phyloP scores from a whole-genome alignment of 2,888 invertebrate genomes.

The Oxyteleia sp. region DNA sequence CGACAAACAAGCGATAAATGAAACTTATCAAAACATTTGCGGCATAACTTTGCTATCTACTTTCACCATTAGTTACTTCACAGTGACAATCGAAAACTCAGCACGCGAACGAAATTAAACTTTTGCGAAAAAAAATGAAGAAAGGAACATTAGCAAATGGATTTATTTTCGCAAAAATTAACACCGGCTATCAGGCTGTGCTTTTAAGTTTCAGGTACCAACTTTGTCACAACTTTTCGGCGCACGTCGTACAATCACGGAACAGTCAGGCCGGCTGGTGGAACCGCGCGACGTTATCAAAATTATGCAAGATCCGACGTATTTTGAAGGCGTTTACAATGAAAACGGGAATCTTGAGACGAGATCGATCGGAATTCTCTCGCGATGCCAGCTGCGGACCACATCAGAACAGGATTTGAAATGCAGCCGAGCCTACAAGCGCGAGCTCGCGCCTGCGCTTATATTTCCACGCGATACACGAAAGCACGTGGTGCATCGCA shows the following conservation, averaged over 20 bases:
- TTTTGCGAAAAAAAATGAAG: not conserved
- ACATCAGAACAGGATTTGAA: constrained; percentile 67
- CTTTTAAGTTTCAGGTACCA: too few species aligned
- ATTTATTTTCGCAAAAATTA: too few species aligned
- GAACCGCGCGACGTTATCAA: not conserved
- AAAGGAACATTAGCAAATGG: too few species aligned
- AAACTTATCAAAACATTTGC: not conserved
- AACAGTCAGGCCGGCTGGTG: not conserved
- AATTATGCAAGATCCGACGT: not conserved
- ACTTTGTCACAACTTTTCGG: not conserved
- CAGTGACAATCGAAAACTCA: not conserved
- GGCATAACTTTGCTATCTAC: not conserved
- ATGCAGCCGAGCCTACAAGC: constrained; percentile 63
- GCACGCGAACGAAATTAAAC: not conserved
- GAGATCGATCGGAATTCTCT: constrained; percentile 55
- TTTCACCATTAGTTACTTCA: not conserved
- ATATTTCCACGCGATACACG: constrained; percentile 63
- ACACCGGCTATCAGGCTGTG: too few species aligned
- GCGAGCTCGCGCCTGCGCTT: constrained; percentile 70
- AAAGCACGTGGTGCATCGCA: constrained; percentile 72
- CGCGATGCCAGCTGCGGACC: constrained; percentile 61
- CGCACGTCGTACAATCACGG: not conserved
- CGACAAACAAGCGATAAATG: not conserved
- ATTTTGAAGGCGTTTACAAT: constrained; percentile 1
- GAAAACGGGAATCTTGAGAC: constrained; percentile 10